Evolutionary conservation across 2,797 vertebrate genomes (phyloP).

Genomic region (Tenualosa thibaudeaui): DNA sequence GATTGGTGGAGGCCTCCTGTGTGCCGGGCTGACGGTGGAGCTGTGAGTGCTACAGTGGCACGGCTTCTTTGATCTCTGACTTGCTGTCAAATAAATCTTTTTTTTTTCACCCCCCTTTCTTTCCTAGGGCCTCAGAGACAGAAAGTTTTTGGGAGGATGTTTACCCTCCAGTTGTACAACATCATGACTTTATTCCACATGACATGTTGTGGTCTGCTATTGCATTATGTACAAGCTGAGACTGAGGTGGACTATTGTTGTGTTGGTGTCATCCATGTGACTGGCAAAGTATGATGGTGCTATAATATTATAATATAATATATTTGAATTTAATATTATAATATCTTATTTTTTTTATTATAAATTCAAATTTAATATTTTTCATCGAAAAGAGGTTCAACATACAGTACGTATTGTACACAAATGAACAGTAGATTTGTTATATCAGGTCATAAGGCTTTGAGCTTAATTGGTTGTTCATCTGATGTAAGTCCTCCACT

Average conservation of each 20-base stretch:
- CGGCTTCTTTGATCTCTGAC: constrained; percentile 61
- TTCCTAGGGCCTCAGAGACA: constrained; percentile 55
- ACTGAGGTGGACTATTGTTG: neutral
- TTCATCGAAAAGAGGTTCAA: neutral
- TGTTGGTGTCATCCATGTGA: neutral
- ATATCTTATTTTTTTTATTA: too few species aligned
- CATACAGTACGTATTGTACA: neutral
- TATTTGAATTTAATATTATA: too few species aligned
- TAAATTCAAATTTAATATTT: neutral
- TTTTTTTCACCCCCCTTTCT: constrained; percentile 51
- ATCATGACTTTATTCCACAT: constrained; percentile 58
- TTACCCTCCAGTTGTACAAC: constrained; percentile 60
- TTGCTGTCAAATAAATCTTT: constrained; percentile 71
- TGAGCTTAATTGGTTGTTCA: neutral
- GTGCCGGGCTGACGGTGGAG: constrained; percentile 43
- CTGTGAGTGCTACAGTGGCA: constrained; percentile 37
- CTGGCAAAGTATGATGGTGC: too few species aligned
- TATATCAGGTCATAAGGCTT: neutral
- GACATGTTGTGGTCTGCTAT: constrained; percentile 58
- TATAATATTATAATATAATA: too few species aligned
- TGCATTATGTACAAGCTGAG: constrained; percentile 30
- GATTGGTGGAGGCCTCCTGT: constrained; percentile 66
- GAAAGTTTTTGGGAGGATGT: constrained; percentile 57
- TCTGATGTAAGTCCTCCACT: neutral
- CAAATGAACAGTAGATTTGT: neutral